These are phyloP conservation scores for Lycaena phlaeas DNA, from an alignment of 2,888 invertebrate species.

Conservation along the genomic window DNA sequence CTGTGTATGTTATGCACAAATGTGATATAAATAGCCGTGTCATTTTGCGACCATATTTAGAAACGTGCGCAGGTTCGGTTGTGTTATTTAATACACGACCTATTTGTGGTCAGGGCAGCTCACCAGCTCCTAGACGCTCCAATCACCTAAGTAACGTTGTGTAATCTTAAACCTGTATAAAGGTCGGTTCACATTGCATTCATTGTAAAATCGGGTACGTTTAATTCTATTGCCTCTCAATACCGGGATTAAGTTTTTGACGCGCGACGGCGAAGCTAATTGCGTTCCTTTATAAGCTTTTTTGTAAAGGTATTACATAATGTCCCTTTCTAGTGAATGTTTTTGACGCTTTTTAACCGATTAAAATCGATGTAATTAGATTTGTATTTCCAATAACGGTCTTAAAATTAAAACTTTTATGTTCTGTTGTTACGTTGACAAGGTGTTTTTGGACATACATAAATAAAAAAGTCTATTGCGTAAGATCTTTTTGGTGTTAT, in stretches of 20 bases:
- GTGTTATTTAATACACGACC: conserved; percentile 66
- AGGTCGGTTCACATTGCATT: conserved; percentile 18
- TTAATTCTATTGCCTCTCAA: background rate
- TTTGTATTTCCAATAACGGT: no score
- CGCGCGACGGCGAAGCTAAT: conserved; percentile 1
- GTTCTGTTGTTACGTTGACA: no score
- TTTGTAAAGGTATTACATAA: background rate
- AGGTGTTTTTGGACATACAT: no score
- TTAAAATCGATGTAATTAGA: no score
- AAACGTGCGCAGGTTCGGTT: conserved; percentile 51
- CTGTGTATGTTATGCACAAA: background rate
- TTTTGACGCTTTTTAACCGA: background rate
- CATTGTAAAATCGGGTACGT: conserved; percentile 3
- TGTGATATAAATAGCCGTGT: conserved; percentile 22
- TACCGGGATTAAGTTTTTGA: conserved; percentile 4
- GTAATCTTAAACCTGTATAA: conserved; percentile 30
- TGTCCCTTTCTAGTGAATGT: background rate
- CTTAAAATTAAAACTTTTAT: no score
- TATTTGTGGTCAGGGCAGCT: conserved; percentile 57
- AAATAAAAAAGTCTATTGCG: no score
- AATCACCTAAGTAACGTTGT: conserved; percentile 26
- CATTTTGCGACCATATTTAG: conserved; percentile 57
- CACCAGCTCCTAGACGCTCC: conserved; percentile 29
- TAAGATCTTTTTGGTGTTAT: no score
- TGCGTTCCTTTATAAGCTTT: background rate